Evolutionary conservation across 2,888 invertebrate genomes (phyloP).

Genomic region (Dasypolia templi): DNA sequence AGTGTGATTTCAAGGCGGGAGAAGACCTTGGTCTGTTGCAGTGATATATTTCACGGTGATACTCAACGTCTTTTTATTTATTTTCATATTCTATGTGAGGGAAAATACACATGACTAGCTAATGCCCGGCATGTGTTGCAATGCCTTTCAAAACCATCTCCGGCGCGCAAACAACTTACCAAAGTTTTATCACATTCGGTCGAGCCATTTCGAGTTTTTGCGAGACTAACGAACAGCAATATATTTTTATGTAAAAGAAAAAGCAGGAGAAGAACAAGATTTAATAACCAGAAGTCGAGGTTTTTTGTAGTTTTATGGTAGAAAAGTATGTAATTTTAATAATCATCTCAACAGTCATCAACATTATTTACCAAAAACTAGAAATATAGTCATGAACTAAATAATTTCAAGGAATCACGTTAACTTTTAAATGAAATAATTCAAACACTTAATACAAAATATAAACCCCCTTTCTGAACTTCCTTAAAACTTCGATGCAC

Average conservation of each 20-base stretch:
- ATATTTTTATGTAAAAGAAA: too few species aligned
- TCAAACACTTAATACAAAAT: background rate
- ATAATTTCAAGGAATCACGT: background rate
- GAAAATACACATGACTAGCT: background rate
- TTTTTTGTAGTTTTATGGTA: background rate
- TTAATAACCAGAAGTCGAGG: too few species aligned
- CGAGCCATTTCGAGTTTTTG: too few species aligned
- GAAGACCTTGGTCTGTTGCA: background rate
- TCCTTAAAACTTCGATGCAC: background rate
- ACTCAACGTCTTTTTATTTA: background rate
- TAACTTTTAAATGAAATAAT: background rate
- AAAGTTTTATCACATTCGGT: too few species aligned
- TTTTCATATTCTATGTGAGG: background rate
- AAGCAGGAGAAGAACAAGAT: too few species aligned
- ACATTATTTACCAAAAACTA: slow-evolving; percentile 1
- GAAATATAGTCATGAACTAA: background rate
- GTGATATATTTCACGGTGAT: background rate
- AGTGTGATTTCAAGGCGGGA: background rate
- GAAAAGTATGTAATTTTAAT: background rate
- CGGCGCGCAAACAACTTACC: too few species aligned
- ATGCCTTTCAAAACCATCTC: too few species aligned
- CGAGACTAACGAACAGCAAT: too few species aligned
- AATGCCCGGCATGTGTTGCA: too few species aligned
- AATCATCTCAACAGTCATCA: background rate
- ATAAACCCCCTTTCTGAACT: background rate